A percentile compares a stretch with the other conserved stretches of the same genome.
Conservation (phyloP, 2,113 vertebrate genomes). For the Phylloscopus trochilus region DNA sequence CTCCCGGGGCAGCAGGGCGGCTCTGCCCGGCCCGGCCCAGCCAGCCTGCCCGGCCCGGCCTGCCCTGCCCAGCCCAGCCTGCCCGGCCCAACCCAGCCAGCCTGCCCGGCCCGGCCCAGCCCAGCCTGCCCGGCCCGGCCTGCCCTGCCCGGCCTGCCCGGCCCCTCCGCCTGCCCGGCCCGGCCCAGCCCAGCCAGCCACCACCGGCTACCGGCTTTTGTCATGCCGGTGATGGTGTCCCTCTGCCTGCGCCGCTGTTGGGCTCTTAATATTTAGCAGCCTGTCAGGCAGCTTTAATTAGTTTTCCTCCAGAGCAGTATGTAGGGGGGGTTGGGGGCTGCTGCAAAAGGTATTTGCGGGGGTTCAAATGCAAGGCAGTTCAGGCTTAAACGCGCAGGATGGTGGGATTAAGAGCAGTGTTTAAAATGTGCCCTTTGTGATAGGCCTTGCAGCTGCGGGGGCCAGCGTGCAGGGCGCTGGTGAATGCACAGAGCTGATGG, state of each 20-base stretch:
- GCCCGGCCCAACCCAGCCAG: not conserved
- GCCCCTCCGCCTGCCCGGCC: not conserved
- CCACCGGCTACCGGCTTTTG: slow-evolving; percentile 6
- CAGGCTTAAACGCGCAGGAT: slow-evolving; percentile 21
- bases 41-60: too few species aligned
- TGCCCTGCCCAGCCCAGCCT: too few species aligned
- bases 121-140: too few species aligned
- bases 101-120: too few species aligned
- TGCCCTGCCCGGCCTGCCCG: not conserved
- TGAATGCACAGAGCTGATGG: slow-evolving; percentile 2
- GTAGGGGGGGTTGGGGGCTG: not conserved
- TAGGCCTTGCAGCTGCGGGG: slow-evolving; percentile 19
- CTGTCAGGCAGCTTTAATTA: slow-evolving; percentile 33
- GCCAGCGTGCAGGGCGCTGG: slow-evolving; percentile 11
- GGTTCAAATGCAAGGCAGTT: slow-evolving; percentile 31
- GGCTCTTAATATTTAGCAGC: slow-evolving; percentile 38
- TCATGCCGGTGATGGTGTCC: not conserved
- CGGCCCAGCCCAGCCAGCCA: too few species aligned
- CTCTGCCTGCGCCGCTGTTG: not conserved
- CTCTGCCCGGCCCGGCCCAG: too few species aligned
- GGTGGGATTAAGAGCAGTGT: slow-evolving; percentile 54
- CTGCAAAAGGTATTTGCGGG: not conserved
- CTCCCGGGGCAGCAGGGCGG: not conserved
- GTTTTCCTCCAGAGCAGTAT: slow-evolving; percentile 16
- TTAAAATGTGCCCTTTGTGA: slow-evolving; percentile 55